Evolutionary conservation across 2,888 invertebrate species (phyloP).

Genomic region (Netelia virgata): DNA sequence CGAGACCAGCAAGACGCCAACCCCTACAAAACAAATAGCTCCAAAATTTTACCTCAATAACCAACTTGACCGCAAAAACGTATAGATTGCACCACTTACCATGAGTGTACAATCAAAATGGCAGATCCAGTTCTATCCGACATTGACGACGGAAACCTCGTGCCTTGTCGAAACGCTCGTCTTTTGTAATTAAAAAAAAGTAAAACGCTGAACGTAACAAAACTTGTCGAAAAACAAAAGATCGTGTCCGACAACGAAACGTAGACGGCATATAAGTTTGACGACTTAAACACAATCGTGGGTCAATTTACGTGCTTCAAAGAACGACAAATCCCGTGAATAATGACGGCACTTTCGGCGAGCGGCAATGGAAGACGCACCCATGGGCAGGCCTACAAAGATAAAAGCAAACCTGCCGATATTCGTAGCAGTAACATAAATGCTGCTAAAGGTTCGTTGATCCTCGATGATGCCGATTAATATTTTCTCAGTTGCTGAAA

Average conservation of each 20-base stretch:
- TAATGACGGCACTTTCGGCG: conserved; percentile 85
- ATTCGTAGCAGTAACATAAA: conserved; percentile 98
- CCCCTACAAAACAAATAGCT: background rate
- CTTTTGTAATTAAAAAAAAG: conserved; percentile 6
- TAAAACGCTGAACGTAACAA: conserved; percentile 32
- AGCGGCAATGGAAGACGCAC: conserved; percentile 85
- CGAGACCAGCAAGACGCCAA: background rate
- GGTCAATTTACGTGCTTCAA: background rate
- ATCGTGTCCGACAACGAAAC: conserved; percentile 3
- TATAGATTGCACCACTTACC: conserved; percentile 18
- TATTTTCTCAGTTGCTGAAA: background rate
- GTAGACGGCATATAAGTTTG: background rate
- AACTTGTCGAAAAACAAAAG: conserved; percentile 5
- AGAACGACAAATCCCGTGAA: conserved; percentile 64
- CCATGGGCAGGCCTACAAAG: conserved; percentile 90
- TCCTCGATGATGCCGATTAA: background rate
- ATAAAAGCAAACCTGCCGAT: conserved; percentile 97
- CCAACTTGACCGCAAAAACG: background rate
- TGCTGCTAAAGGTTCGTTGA: conserved; percentile 95
- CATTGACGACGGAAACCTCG: conserved; percentile 56
- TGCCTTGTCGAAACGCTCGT: conserved; percentile 45
- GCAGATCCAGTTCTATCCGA: conserved; percentile 48
- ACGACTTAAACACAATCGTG: conserved; percentile 1
- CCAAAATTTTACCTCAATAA: conserved; percentile 5
- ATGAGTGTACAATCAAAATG: conserved; percentile 29